Percentiles rank a stretch among this genome's conserved stretches.
These are phyloP conservation scores for Spondyliosoma cantharus DNA, from an alignment of 2,797 vertebrate species.

Conservation along the genomic window DNA sequence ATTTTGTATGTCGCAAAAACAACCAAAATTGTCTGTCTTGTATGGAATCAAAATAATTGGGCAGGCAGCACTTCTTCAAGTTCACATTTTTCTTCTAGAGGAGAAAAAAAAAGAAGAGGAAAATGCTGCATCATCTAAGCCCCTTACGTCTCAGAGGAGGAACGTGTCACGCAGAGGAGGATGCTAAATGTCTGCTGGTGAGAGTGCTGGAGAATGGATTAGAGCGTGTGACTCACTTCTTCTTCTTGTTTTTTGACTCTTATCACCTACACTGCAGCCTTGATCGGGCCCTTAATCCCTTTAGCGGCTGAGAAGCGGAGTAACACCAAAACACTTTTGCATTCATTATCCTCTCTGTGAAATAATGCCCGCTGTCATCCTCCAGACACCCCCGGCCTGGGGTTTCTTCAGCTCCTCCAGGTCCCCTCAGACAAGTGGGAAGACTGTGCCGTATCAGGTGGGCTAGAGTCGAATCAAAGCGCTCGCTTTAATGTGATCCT, in stretches of 20 bases:
- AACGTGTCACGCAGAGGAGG: conserved; percentile 65
- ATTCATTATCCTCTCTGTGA: conserved; percentile 54
- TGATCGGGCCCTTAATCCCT: conserved; percentile 70
- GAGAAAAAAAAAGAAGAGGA: conserved; percentile 1
- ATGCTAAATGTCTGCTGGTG: conserved; percentile 60
- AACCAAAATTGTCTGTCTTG: neutral
- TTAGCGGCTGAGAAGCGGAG: conserved; percentile 64
- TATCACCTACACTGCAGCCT: conserved; percentile 72
- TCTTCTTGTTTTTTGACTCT: conserved; percentile 69
- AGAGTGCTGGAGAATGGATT: conserved; percentile 56
- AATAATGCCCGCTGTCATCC: conserved; percentile 53
- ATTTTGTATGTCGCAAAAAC: neutral
- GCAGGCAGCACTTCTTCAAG: conserved; percentile 18
- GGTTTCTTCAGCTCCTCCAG: conserved; percentile 28
- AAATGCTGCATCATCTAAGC: conserved; percentile 73
- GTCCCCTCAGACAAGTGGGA: conserved; percentile 42
- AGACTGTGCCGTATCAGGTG: conserved; percentile 46
- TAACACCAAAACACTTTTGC: conserved; percentile 58
- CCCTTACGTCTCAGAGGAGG: conserved; percentile 51
- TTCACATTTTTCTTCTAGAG: neutral
- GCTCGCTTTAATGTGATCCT: conserved; percentile 26
- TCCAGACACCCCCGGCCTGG: conserved; percentile 46
- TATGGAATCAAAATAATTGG: neutral
- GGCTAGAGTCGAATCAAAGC: conserved; percentile 61
- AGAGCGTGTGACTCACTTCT: conserved; percentile 68